phyloP scores from a whole-genome alignment of 1,140 invertebrate species.

The Drosophila ironensis region DNA sequence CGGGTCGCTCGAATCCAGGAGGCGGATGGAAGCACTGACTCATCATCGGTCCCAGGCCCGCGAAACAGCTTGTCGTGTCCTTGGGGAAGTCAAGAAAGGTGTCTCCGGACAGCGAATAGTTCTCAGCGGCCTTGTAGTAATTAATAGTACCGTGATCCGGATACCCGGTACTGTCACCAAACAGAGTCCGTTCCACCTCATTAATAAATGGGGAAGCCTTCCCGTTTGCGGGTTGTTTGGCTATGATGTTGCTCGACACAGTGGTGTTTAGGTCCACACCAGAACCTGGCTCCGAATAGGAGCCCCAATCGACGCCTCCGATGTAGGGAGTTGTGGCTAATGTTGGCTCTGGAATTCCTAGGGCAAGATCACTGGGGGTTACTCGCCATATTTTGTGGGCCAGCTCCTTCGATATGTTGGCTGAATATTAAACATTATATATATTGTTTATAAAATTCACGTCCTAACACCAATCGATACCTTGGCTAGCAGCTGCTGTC shows the following conservation, averaged over 20 bases:
- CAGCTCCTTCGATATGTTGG: constrained; percentile 36
- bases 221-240: not conserved
- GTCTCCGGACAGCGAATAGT: constrained; percentile 54
- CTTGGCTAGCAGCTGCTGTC: not conserved
- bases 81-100: constrained; percentile 50
- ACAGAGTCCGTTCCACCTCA: constrained; percentile 50
- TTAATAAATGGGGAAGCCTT: constrained; percentile 15
- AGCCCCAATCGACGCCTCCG: not conserved
- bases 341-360: not conserved
- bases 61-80: constrained; percentile 21
- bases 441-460: not conserved
- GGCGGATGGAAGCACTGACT: not conserved
- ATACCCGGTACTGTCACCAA: constrained; percentile 43
- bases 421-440: not conserved
- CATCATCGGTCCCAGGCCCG: not conserved
- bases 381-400: constrained; percentile 54
- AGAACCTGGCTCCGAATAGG: not conserved
- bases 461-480: not conserved
- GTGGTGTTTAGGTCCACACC: too few relatives aligned
- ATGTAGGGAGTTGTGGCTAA: not conserved
- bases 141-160: constrained; percentile 48
- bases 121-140: constrained; percentile 70
- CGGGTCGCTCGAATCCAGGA: constrained; percentile 34
- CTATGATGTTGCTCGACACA: not conserved
- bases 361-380: constrained; percentile 12